Percentiles rank a stretch among this genome's conserved stretches.
Evolutionary conservation across 2,797 vertebrate species (phyloP).

Genomic region (Platyrinchus mystaceus): DNA sequence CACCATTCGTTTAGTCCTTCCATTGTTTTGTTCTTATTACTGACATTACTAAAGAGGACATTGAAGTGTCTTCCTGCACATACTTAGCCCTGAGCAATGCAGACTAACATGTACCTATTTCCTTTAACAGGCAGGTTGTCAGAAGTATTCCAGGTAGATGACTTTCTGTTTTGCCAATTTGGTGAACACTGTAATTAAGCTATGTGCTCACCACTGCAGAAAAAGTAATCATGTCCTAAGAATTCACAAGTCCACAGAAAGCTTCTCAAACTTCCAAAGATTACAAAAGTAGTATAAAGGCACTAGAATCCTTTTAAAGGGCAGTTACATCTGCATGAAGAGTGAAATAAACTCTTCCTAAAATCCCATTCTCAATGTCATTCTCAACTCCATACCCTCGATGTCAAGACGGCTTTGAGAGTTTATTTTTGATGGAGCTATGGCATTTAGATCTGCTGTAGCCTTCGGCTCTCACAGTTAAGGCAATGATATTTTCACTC

Average conservation of each 20-base stretch:
- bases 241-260: not conserved
- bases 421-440: constrained; percentile 41
- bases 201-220: not conserved
- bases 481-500: constrained; percentile 49
- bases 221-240: not conserved
- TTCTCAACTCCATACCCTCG: not conserved
- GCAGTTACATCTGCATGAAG: constrained; percentile 33
- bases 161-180: not conserved
- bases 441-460: constrained; percentile 32
- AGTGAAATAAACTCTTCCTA: constrained; percentile 18
- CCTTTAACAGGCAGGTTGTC: not conserved
- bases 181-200: not conserved
- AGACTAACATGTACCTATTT: not conserved
- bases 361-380: constrained; percentile 32
- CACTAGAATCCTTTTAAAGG: constrained; percentile 11
- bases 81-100: not conserved
- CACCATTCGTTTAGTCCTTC: not conserved
- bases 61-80: not conserved
- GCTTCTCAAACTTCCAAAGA: not conserved
- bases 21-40: not conserved
- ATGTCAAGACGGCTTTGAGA: constrained; percentile 20
- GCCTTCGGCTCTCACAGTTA: constrained; percentile 30
- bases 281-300: not conserved
- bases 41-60: not conserved
- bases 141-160: not conserved